These are phyloP conservation scores for Athripsodes cinereus DNA, from an alignment of 2,888 invertebrate genomes.

Conservation along the genomic window DNA sequence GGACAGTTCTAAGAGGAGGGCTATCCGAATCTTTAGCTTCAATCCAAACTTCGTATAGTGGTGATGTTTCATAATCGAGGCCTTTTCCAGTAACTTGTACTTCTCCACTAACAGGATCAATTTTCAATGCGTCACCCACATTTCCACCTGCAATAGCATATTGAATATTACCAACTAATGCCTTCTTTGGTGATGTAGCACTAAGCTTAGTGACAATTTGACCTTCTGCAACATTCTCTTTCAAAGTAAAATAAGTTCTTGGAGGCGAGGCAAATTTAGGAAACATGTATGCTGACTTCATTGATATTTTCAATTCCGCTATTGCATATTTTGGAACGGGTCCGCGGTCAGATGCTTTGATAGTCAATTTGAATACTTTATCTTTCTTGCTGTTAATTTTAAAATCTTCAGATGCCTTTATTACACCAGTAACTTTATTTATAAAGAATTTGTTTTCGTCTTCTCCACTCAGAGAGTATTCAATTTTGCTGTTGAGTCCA, in stretches of 20 bases:
- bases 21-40: constrained; percentile 82
- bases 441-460: constrained; percentile 74
- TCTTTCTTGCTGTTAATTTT: constrained; percentile 48
- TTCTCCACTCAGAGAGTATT: constrained; percentile 71
- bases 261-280: constrained; percentile 69
- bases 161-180: constrained; percentile 60
- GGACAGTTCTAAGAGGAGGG: constrained; percentile 72
- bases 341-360: constrained; percentile 80
- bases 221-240: constrained; percentile 75
- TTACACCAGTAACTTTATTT: constrained; percentile 77
- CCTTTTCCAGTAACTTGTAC: constrained; percentile 73
- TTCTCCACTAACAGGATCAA: constrained; percentile 74
- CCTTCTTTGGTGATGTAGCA: constrained; percentile 76
- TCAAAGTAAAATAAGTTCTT: constrained; percentile 67
- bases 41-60: constrained; percentile 85
- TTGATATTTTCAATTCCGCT: constrained; percentile 68
- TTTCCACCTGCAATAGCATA: constrained; percentile 94
- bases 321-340: constrained; percentile 60
- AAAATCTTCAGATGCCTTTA: constrained; percentile 71
- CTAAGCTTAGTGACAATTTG: constrained; percentile 69
- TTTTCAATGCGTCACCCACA: constrained; percentile 76
- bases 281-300: constrained; percentile 71
- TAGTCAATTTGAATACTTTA: constrained; percentile 62
- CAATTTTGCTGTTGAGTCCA: constrained; percentile 73
- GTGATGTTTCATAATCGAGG: constrained; percentile 78